Evolutionary conservation across 2,888 invertebrate species (phyloP), one percentile per base, ranked within the genome.

Genomic region (Asteroscopus sphinx): DNA sequence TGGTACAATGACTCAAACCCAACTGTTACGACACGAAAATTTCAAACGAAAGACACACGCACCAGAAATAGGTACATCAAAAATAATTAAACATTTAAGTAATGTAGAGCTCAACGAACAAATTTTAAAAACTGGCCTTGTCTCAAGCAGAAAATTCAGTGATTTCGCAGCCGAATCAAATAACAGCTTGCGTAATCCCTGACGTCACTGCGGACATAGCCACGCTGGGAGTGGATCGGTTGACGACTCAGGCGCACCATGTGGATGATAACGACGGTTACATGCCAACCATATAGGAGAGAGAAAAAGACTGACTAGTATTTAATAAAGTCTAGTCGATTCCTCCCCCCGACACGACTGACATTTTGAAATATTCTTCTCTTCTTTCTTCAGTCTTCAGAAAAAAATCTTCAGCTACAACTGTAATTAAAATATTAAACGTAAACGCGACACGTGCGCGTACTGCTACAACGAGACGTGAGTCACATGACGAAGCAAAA

Each of bases 291-390:
- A 93, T 94, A 96, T 96, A 96, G 96, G 96, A 96, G 96, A 96
- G 96, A 96, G 96, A 96, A 96, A 96, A 96, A 96, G 96, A 96
- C 96, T 96, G 96, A 96, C 96, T 96, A 83, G 7, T 69, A 81
- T 85, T 83, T 59, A 76, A 78, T 89, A 93, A 89, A 96, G 96
- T 94, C 96, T 82, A 95, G 96, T 95, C 96, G 89, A 93, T 95
- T 95, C 92, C 96, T 96, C 96, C 93, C 96, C 94, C 96, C 96
- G 95, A 96, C 87, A 91, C 90, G 85, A 85, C 86, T 76, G 87
- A 89, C 93, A 92, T 79, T 64, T 71, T 49, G 39, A 71, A 54
- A 35, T 9, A 40, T 30, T 76, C 63, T 80, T 80, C 84, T 61
- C 73, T 83, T 75, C 83, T 82, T 76, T 71, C 63, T 80, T 79